phyloP scores from a whole-genome alignment of 2,113 vertebrate genomes.

The Grallaria varia region DNA sequence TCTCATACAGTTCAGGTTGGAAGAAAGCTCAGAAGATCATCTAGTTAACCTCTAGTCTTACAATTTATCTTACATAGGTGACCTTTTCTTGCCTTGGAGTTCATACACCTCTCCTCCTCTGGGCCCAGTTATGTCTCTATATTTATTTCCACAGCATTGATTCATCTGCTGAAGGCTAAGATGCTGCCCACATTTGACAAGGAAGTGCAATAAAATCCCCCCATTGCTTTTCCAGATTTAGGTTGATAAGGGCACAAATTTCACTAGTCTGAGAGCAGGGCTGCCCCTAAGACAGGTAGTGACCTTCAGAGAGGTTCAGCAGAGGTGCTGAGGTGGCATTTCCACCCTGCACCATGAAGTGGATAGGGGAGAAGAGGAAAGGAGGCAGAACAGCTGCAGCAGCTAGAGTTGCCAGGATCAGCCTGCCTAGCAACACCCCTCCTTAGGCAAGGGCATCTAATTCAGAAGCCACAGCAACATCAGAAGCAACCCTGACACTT shows the following conservation, averaged over 20 bases:
- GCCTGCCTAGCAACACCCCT: slow-evolving; percentile 25
- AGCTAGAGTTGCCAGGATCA: background rate
- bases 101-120: background rate
- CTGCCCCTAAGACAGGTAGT: background rate
- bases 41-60: background rate
- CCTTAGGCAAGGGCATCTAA: background rate
- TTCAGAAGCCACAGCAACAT: background rate
- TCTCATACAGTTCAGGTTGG: background rate
- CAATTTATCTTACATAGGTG: background rate
- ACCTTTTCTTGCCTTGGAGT: background rate
- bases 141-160: background rate
- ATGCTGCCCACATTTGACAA: background rate
- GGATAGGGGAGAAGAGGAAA: background rate
- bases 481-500: slow-evolving; percentile 8
- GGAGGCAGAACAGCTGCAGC: background rate
- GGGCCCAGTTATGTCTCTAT: background rate
- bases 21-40: background rate
- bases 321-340: background rate
- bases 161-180: background rate
- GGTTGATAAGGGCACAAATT: background rate
- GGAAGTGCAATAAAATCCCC: background rate
- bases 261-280: rapidly evolving
- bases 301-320: background rate
- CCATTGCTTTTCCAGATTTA: background rate
- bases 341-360: background rate